A percentile compares a stretch with the other conserved stretches of the same genome.
phyloP scores from a whole-genome alignment of 1,140 invertebrate genomes.

The Dinothrombium tinctorium region DNA sequence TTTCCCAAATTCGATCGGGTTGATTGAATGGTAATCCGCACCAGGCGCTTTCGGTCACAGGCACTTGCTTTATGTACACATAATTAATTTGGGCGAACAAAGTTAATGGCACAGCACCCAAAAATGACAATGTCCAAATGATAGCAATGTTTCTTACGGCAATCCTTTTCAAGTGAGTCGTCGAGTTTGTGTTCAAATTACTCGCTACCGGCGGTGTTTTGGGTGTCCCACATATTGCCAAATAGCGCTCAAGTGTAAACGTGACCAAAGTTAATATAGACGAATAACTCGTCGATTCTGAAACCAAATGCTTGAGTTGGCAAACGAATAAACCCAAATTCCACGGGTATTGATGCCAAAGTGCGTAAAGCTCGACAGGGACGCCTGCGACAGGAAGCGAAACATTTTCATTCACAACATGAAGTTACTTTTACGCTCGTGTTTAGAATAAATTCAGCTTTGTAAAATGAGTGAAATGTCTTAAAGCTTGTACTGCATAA shows the following conservation, averaged over 20 bases:
- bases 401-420: too few relatives aligned
- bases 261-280: slow-evolving; percentile 24
- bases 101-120: slow-evolving; percentile 53
- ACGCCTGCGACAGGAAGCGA: slow-evolving; percentile 46
- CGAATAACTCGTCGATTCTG: slow-evolving; percentile 62
- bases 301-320: slow-evolving; percentile 54
- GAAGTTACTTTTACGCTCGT: too few relatives aligned
- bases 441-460: too few relatives aligned
- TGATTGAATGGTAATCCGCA: slow-evolving; percentile 19
- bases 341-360: slow-evolving; percentile 87
- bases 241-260: slow-evolving; percentile 28
- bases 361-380: slow-evolving; percentile 59
- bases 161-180: slow-evolving; percentile 48
- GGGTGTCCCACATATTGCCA: slow-evolving; percentile 75
- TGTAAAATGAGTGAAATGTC: too few relatives aligned
- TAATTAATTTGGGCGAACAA: slow-evolving; percentile 21
- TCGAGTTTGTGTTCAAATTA: slow-evolving; percentile 15
- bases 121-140: slow-evolving; percentile 48
- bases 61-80: slow-evolving; percentile 8
- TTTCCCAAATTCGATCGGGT: slow-evolving; percentile 17
- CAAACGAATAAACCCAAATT: slow-evolving; percentile 52
- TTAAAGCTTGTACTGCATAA: too few relatives aligned
- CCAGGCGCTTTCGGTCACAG: slow-evolving; percentile 19
- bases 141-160: slow-evolving; percentile 50
- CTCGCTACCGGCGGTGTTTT: slow-evolving; percentile 28